Conservation (phyloP, 2,113 vertebrate species). For the Sphaerodactylus townsendi region DNA sequence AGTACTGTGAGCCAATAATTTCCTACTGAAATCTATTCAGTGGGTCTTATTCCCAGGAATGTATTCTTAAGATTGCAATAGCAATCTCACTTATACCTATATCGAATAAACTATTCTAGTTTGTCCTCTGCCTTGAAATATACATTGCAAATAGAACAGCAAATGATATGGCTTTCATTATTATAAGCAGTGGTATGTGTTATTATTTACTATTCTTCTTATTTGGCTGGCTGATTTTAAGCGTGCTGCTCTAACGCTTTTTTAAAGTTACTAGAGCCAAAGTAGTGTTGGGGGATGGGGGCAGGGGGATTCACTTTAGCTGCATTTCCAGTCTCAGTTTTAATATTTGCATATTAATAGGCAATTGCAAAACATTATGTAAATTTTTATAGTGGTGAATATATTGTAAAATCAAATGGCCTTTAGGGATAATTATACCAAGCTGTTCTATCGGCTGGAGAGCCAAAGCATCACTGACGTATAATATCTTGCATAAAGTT, state of each 20-base stretch:
- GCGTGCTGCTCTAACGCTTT: background rate
- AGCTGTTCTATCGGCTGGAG: slow-evolving; percentile 47
- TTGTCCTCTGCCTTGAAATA: background rate
- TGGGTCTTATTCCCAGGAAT: too few relatives aligned
- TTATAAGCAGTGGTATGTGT: background rate
- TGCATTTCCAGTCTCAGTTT: slow-evolving; percentile 51
- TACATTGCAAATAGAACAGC: background rate
- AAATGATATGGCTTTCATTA: background rate
- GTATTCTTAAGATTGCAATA: too few relatives aligned
- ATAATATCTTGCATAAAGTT: slow-evolving; percentile 27
- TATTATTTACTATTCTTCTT: background rate
- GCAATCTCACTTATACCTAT: too few relatives aligned
- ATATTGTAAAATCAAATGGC: slow-evolving; percentile 70
- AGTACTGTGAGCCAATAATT: background rate
- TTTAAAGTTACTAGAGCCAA: background rate
- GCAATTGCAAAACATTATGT: slow-evolving; percentile 74
- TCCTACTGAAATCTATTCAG: too few relatives aligned
- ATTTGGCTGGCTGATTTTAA: background rate
- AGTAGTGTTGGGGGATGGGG: background rate
- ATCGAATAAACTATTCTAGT: background rate
- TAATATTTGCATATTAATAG: slow-evolving; percentile 74
- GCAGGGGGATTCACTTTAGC: slow-evolving; percentile 36
- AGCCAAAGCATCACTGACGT: slow-evolving; percentile 30
- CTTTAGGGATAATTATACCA: slow-evolving; percentile 65
- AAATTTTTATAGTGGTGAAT: slow-evolving; percentile 69